These are phyloP conservation scores for Mobula hypostoma DNA, from an alignment of 2,113 vertebrate species.

Conservation along the genomic window DNA sequence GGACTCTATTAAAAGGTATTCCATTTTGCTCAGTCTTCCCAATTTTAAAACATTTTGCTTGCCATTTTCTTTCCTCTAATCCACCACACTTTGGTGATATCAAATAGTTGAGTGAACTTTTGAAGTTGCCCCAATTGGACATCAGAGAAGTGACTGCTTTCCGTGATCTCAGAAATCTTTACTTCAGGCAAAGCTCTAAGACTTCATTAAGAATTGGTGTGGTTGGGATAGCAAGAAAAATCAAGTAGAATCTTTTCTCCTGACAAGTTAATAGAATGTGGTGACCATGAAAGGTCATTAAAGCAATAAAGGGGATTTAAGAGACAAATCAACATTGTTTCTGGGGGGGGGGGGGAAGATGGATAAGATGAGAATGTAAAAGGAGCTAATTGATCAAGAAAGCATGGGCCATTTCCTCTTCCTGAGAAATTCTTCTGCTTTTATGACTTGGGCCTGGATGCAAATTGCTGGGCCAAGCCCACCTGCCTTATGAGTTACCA, in stretches of 20 bases:
- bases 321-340: neutral
- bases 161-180: neutral
- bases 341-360: neutral
- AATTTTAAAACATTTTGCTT: neutral
- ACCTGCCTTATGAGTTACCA: neutral
- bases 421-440: neutral
- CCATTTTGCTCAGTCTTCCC: neutral
- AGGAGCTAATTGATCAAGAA: neutral
- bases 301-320: neutral
- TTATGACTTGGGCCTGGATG: neutral
- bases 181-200: neutral
- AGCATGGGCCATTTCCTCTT: neutral
- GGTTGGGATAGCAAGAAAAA: too few species aligned
- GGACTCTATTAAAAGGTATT: neutral
- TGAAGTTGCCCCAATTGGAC: neutral
- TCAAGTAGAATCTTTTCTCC: neutral
- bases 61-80: neutral
- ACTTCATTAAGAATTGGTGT: neutral
- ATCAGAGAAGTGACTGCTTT: neutral
- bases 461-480: neutral
- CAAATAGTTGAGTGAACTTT: neutral
- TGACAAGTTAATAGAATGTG: neutral
- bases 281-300: neutral
- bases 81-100: neutral
- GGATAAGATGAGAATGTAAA: neutral